Evolutionary conservation across 2,113 vertebrate species (phyloP), one percentile per base, ranked within the genome.

Genomic region (Oxyruncus cristatus): DNA sequence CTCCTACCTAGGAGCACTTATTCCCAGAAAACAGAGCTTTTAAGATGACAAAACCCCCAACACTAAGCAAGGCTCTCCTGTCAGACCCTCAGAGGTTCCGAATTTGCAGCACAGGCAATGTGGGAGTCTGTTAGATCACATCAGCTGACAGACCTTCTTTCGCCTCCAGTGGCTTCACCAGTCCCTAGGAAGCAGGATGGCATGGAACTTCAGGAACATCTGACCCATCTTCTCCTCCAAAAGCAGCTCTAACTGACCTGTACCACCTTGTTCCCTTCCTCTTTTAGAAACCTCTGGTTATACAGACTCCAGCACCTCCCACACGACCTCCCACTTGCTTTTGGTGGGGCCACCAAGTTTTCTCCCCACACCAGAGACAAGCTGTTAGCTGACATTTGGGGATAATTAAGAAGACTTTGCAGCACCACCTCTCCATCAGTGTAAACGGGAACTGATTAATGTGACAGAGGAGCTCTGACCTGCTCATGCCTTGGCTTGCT

Each of bases 21-120:
- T 55, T 49, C 30, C 59, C 37, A 56, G 15, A n/a, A 78, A 55
- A 18, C 1, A 9, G 35, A 5, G 1, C 0, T 6, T 55, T 62
- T 22, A 33, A 4, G 39, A 74, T 42, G 12, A 35, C 14, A 74
- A 72, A 42, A 1, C 1, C 10, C 46, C 30, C 17, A 49, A 4
- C 7, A 4, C 15, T 32, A 16, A 71, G 17, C 12, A 46, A 66
- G 15, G 5, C 2, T 0, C n/a, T 53, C 1, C 13, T 55, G 30
- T 44, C n/a, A 44, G 71, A 61, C 3, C 15, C 63, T 85, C 46
- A 22, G 41, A 44, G 49, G 27, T 30, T 10, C 28, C 23, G 28
- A 27, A 52, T 52, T 28, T 28, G 8, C 53, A 82, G 42, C 44
- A 55, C 33, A 55, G 46, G n/a, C n/a, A 21, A 5, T 19, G 12